Percentiles rank a stretch among this genome's conserved stretches.
These are phyloP conservation scores for Dendrolimus kikuchii DNA, from an alignment of 1,140 invertebrate genomes.

Conservation along the genomic window DNA sequence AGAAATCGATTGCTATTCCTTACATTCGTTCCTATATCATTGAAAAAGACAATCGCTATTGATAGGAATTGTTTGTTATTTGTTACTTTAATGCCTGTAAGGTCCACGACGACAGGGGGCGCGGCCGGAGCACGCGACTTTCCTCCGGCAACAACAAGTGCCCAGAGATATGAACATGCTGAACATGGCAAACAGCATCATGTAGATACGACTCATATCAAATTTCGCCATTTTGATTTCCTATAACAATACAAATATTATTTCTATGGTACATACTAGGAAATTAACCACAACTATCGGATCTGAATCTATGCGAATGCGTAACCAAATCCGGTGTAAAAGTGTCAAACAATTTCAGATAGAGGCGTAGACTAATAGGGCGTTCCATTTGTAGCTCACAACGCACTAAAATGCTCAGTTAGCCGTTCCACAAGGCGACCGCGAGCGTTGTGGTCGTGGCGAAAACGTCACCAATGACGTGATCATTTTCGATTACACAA, in stretches of 20 bases:
- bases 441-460: too few species aligned
- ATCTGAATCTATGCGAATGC: not conserved
- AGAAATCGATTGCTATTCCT: too few species aligned
- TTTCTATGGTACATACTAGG: not conserved
- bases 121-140: conserved; percentile 34
- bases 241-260: conserved; percentile 17
- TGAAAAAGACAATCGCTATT: too few species aligned
- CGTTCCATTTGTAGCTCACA: too few species aligned
- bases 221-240: conserved; percentile 31
- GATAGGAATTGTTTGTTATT: conserved; percentile 1
- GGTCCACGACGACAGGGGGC: conserved; percentile 47
- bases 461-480: too few species aligned
- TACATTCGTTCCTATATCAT: too few species aligned
- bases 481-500: too few species aligned
- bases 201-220: conserved; percentile 22
- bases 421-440: too few species aligned
- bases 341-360: too few species aligned
- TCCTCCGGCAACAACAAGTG: conserved; percentile 34
- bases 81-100: conserved; percentile 23
- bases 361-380: too few species aligned
- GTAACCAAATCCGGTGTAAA: too few species aligned
- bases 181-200: conserved; percentile 28
- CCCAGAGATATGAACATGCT: conserved; percentile 25
- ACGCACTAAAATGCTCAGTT: too few species aligned
- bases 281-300: not conserved